Percentiles rank a stretch among this genome's conserved stretches.
These are phyloP conservation scores for Notamacropus eugenii DNA, from an alignment of 2,797 vertebrate genomes.

Conservation along the genomic window DNA sequence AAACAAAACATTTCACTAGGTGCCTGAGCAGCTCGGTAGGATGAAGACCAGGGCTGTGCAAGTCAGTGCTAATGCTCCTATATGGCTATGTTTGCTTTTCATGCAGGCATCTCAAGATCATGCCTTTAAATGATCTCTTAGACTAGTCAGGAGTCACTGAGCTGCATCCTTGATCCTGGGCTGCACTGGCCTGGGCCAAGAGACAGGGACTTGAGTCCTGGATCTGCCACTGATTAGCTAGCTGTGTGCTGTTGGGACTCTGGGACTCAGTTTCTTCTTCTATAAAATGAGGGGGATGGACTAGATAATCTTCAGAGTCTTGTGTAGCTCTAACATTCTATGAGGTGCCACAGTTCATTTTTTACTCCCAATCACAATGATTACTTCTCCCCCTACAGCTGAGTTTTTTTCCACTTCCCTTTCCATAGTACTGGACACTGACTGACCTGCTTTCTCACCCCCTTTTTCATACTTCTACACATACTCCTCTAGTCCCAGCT, in stretches of 20 bases:
- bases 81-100: conserved; percentile 51
- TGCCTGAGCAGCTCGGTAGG: conserved; percentile 47
- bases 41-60: conserved; percentile 44
- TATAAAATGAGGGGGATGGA: neutral
- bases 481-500: neutral
- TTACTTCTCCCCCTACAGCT: neutral
- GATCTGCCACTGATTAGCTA: neutral
- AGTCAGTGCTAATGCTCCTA: conserved; percentile 46
- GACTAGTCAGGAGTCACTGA: conserved; percentile 7
- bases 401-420: neutral
- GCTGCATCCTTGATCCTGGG: neutral
- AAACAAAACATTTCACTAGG: conserved; percentile 70
- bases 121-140: conserved; percentile 10
- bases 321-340: neutral
- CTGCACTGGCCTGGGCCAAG: conserved; percentile 31
- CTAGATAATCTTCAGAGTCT: neutral
- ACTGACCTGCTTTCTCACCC: neutral
- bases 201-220: neutral
- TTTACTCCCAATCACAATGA: neutral
- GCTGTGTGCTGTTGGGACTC: neutral
- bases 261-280: neutral
- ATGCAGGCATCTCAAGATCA: conserved; percentile 62
- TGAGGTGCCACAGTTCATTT: neutral
- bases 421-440: neutral
- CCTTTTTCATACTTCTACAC: neutral